Conservation (phyloP, 1,140 invertebrate genomes). For the Hyles vespertilio region DNA sequence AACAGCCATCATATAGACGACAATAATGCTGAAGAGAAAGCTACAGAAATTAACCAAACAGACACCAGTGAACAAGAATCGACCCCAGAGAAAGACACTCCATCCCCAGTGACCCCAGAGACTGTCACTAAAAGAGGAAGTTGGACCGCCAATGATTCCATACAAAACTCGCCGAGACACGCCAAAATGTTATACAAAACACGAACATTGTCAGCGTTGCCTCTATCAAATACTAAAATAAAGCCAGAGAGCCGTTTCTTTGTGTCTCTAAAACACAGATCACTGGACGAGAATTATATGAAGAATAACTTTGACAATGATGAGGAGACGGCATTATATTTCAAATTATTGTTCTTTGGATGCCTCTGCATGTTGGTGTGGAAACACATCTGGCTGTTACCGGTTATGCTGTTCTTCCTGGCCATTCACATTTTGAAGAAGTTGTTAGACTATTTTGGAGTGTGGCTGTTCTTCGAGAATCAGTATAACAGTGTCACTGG, state of each 20-base stretch:
- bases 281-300: slow-evolving; percentile 65
- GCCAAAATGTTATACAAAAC: slow-evolving; percentile 67
- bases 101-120: slow-evolving; percentile 49
- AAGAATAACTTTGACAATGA: slow-evolving; percentile 57
- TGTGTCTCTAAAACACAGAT: slow-evolving; percentile 60
- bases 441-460: slow-evolving; percentile 64
- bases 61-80: slow-evolving; percentile 48
- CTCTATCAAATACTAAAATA: slow-evolving; percentile 50
- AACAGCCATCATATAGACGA: slow-evolving; percentile 37
- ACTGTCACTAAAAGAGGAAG: slow-evolving; percentile 42
- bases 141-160: slow-evolving; percentile 46
- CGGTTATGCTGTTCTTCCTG: slow-evolving; percentile 65
- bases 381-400: slow-evolving; percentile 72
- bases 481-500: slow-evolving; percentile 53
- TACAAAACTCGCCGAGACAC: slow-evolving; percentile 49
- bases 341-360: slow-evolving; percentile 67
- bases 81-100: slow-evolving; percentile 52
- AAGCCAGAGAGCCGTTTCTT: slow-evolving; percentile 62
- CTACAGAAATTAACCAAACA: slow-evolving; percentile 27
- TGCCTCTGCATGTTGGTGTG: slow-evolving; percentile 71
- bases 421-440: slow-evolving; percentile 65
- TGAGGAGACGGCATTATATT: slow-evolving; percentile 68
- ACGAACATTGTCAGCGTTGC: slow-evolving; percentile 66
- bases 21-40: slow-evolving; percentile 30
- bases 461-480: slow-evolving; percentile 70